Base-by-base conservation (phyloP, 2,888 invertebrate species). In the Antheraea yamamai region DNA sequence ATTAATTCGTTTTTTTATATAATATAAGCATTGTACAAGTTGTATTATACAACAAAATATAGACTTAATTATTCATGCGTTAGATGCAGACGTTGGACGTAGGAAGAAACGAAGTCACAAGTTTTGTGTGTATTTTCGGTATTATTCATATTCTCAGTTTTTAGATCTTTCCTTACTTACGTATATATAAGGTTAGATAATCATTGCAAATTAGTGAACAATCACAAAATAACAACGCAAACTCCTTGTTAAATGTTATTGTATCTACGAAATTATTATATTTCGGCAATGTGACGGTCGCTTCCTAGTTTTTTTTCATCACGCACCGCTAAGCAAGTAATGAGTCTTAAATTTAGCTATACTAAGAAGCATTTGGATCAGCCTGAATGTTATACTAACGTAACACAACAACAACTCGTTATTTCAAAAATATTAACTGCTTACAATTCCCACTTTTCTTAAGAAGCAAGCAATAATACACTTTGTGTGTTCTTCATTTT, bases 401-500 rank as follows among this genome's bases (percentile, higher is more conserved):
- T 23, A 20, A 55, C 55, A 55, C 20, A 7, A 20, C 14, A 20
- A 18, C 1, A 7, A 23, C 23, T 61, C 12, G 23, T 61, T 23
- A 61, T 61, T 23, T n/a, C 12, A 61, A 61, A 61, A 23, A 61
- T 12, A 61, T 61, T 61, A 61, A 61, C 61, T 68, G 39, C 74
- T 74, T 74, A 74, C 74, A 18, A 68, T 18, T 51, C 74, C 74
- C 2, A n/a, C 0, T 68, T 70, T 74, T 23, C 26, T 23, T 7
- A 74, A 51, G 39, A 70, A 4, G 12, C 74, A 74, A 26, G n/a
- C 66, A 7, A 68, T 7, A 16, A 74, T 4, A 8, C 74, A 70
- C 23, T 51, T 26, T 18, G 55, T 66, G 8, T 30, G 4, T 0
- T 35, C 66, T 20, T 52, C 18, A 23, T 68, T 23, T 23, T 7